Conservation (phyloP, 2,797 vertebrate genomes). For the Sternotherus odoratus region DNA sequence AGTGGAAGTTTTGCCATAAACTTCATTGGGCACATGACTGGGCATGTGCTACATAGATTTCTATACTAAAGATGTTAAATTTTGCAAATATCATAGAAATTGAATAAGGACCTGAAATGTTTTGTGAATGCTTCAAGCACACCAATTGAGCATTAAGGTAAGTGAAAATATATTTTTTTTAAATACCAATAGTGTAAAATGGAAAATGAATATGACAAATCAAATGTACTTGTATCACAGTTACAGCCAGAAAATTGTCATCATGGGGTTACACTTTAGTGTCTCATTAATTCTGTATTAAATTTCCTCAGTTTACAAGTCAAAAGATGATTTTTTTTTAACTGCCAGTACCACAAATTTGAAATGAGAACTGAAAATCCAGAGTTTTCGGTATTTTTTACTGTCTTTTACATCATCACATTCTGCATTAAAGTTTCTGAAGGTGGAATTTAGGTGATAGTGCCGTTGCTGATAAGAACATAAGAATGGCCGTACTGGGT, state of each 20-base stretch:
- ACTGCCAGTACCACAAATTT: conserved; percentile 28
- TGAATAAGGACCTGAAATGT: background rate
- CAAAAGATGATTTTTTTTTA: conserved; percentile 64
- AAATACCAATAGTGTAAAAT: conserved; percentile 21
- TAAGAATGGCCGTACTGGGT: too few species aligned
- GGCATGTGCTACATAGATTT: background rate
- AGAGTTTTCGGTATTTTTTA: background rate
- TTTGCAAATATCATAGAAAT: background rate
- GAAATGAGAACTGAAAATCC: conserved; percentile 40
- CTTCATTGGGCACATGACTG: background rate
- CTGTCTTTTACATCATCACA: background rate
- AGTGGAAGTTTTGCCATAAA: background rate
- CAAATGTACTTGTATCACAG: conserved; percentile 35
- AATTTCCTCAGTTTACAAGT: conserved; percentile 60
- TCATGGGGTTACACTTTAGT: conserved; percentile 52
- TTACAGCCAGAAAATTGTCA: conserved; percentile 36
- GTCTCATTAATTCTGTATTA: conserved; percentile 34
- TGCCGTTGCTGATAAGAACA: background rate
- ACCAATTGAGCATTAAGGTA: background rate
- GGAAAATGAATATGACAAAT: conserved; percentile 54
- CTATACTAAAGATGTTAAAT: background rate
- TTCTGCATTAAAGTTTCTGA: background rate
- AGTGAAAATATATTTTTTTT: conserved; percentile 3
- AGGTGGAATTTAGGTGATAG: background rate
- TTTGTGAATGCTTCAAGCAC: accelerated